Percentiles rank a stretch among this genome's conserved stretches.
Conservation (phyloP, 2,888 invertebrate species). For the Xylophagus ater region DNA sequence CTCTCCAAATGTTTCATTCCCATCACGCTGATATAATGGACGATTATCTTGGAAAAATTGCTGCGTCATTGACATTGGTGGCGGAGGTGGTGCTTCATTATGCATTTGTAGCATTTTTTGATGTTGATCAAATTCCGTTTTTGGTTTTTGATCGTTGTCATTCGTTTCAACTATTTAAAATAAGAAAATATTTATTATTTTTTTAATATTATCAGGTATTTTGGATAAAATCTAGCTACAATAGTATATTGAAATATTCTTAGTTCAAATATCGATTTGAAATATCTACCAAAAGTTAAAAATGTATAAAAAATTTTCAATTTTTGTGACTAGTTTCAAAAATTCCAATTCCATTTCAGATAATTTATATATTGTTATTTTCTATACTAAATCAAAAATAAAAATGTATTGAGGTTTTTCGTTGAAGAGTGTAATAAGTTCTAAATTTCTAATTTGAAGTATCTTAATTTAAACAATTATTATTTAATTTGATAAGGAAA, state of each 20-base stretch:
- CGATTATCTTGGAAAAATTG: constrained; percentile 12
- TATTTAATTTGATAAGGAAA: too few species aligned
- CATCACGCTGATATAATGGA: constrained; percentile 13
- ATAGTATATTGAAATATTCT: neutral
- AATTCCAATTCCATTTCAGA: neutral
- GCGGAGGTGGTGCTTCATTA: constrained; percentile 5
- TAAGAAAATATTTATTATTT: neutral
- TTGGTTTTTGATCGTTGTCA: constrained; percentile 7
- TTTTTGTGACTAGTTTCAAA: neutral
- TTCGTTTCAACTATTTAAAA: constrained; percentile 14
- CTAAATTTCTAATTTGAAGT: too few species aligned
- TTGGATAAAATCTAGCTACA: neutral
- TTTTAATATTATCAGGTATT: neutral
- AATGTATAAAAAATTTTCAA: neutral
- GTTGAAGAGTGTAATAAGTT: too few species aligned
- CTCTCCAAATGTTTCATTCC: constrained; percentile 10
- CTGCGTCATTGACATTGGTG: neutral
- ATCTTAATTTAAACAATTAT: too few species aligned
- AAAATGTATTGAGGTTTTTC: too few species aligned
- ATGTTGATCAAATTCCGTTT: constrained; percentile 8
- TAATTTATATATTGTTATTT: neutral
- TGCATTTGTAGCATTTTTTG: constrained; percentile 8
- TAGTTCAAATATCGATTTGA: neutral
- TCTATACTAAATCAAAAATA: constrained; percentile 9
- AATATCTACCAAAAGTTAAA: neutral